These are phyloP conservation scores for Acanthacorydalis orientalis DNA, from an alignment of 2,888 invertebrate species.

Conservation along the genomic window DNA sequence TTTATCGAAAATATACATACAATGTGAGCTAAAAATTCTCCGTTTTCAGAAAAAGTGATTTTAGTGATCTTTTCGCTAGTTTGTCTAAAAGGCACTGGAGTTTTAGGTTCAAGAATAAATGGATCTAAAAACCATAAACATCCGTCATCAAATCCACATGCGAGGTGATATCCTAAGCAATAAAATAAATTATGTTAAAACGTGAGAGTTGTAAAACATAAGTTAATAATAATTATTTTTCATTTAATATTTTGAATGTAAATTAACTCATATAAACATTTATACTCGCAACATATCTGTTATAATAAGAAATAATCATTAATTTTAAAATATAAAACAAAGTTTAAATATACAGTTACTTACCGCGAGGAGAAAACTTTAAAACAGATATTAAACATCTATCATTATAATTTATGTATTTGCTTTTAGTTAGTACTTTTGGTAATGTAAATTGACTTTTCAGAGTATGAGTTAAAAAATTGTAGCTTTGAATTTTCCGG, in stretches of 20 bases:
- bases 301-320: not conserved
- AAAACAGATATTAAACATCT: constrained; percentile 13
- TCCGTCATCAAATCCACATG: constrained; percentile 40
- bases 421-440: no score
- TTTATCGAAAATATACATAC: constrained; percentile 26
- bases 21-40: constrained; percentile 35
- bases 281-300: no score
- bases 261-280: no score
- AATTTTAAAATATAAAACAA: not conserved
- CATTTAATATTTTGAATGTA: no score
- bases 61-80: constrained; percentile 28
- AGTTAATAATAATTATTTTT: no score
- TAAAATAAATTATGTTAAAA: constrained; percentile 1
- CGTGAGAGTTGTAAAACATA: no score
- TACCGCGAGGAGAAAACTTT: constrained; percentile 40
- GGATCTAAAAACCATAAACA: constrained; percentile 41
- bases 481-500: no score
- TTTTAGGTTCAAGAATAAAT: constrained; percentile 30
- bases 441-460: no score
- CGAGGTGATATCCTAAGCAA: constrained; percentile 33
- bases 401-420: no score
- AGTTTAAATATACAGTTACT: constrained; percentile 8
- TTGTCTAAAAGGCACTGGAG: constrained; percentile 28
- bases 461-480: no score
- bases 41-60: constrained; percentile 35